Evolutionary conservation across 2,888 invertebrate species (phyloP).

Genomic region (Drosophila buzzatii): DNA sequence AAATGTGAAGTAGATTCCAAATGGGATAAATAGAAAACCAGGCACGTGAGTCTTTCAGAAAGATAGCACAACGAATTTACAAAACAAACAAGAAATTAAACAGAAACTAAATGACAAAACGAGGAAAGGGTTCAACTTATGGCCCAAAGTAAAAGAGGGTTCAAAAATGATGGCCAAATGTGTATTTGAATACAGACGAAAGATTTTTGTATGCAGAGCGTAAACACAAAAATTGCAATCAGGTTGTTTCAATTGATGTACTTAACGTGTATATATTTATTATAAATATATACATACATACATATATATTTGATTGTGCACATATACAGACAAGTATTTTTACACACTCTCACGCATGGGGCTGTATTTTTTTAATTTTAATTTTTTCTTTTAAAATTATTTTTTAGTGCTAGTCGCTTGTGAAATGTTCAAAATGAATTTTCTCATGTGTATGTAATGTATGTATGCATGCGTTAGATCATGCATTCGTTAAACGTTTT

Average conservation of each 20-base stretch:
- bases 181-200: conserved; percentile 5
- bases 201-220: background rate
- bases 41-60: conserved; percentile 8
- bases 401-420: conserved; percentile 64
- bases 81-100: conserved; percentile 6
- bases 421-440: conserved; percentile 48
- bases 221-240: conserved; percentile 50
- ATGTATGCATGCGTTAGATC: background rate
- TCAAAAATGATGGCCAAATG: conserved; percentile 18
- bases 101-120: background rate
- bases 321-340: conserved; percentile 39
- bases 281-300: conserved; percentile 40
- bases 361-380: conserved; percentile 51
- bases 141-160: conserved; percentile 6
- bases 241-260: conserved; percentile 68
- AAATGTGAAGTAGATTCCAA: background rate
- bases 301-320: conserved; percentile 41
- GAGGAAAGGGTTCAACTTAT: background rate
- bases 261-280: conserved; percentile 35
- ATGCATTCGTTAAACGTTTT: conserved; percentile 30
- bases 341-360: conserved; percentile 39
- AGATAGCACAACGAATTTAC: conserved; percentile 72
- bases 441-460: background rate
- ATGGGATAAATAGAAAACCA: background rate
- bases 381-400: too few species aligned